A percentile compares a stretch with the other conserved stretches of the same genome.
These are phyloP conservation scores for Butorides virescens DNA, from an alignment of 2,113 vertebrate genomes.

Conservation along the genomic window DNA sequence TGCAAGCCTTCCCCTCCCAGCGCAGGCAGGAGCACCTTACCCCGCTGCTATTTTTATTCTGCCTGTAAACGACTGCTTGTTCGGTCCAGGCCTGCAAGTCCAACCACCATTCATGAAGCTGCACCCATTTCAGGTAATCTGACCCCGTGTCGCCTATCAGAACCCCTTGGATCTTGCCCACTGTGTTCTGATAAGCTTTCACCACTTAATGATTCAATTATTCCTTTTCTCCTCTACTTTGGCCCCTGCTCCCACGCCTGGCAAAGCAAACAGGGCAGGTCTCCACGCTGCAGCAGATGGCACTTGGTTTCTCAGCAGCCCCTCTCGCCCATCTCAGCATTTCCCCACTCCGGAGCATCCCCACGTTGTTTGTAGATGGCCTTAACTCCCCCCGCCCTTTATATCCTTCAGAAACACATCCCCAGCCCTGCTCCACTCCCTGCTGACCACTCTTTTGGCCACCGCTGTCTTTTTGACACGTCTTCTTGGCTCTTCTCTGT, in stretches of 20 bases:
- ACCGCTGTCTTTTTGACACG: not conserved
- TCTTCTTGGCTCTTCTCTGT: conserved; percentile 9
- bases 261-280: not conserved
- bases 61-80: not conserved
- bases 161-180: not conserved
- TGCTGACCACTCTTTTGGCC: not conserved
- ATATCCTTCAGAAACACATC: not conserved
- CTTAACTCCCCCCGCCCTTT: not conserved
- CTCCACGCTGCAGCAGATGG: not conserved
- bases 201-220: not conserved
- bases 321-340: not conserved
- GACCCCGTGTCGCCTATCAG: accelerated
- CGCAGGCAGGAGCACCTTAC: not conserved
- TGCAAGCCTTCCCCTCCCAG: not conserved
- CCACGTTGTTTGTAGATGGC: not conserved
- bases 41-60: not conserved
- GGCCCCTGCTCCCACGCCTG: not conserved
- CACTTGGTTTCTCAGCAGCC: not conserved
- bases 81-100: not conserved
- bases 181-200: not conserved
- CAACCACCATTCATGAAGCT: not conserved
- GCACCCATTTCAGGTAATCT: not conserved
- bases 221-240: not conserved
- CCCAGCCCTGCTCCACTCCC: not conserved
- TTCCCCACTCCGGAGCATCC: not conserved